Evolutionary conservation across 1,140 invertebrate species (phyloP).

Genomic region (Aphaenogaster rudis): DNA sequence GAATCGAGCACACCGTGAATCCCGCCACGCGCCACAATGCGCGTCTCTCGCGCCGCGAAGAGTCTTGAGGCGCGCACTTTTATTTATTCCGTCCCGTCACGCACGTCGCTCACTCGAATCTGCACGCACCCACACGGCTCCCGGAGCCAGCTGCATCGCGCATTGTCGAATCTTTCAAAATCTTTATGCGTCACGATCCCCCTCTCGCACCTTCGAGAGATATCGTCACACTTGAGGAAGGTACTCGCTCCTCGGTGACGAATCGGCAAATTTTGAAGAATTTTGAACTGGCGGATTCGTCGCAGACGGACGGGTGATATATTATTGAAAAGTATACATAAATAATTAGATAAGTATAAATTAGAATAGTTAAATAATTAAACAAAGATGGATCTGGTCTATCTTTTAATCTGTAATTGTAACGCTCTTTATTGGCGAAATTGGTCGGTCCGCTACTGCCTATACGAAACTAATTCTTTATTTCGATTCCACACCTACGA

Average conservation of each 20-base stretch:
- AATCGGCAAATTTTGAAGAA: conserved; percentile 58
- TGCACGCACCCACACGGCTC: conserved; percentile 67
- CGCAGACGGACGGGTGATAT: background rate
- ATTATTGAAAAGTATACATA: conserved; percentile 9
- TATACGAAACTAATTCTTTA: background rate
- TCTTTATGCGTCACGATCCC: conserved; percentile 73
- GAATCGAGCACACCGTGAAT: conserved; percentile 54
- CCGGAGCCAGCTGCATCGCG: conserved; percentile 70
- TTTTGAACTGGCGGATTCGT: conserved; percentile 21
- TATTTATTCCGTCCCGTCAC: conserved; percentile 78
- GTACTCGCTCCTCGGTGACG: conserved; percentile 50
- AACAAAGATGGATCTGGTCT: background rate
- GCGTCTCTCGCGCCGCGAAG: conserved; percentile 41
- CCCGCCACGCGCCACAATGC: conserved; percentile 68
- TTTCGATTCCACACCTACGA: background rate
- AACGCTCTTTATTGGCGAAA: background rate
- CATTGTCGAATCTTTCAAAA: conserved; percentile 71
- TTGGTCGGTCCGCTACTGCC: background rate
- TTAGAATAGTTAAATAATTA: conserved; percentile 10
- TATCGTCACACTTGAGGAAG: conserved; percentile 47
- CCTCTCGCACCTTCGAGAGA: conserved; percentile 46
- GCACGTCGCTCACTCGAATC: conserved; percentile 73
- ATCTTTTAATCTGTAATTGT: background rate
- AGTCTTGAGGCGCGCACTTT: conserved; percentile 73
- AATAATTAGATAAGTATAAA: background rate